Evolutionary conservation across 2,797 vertebrate genomes (phyloP), one percentile per base, ranked within the genome.

Genomic region (Catostomus latipinnis): DNA sequence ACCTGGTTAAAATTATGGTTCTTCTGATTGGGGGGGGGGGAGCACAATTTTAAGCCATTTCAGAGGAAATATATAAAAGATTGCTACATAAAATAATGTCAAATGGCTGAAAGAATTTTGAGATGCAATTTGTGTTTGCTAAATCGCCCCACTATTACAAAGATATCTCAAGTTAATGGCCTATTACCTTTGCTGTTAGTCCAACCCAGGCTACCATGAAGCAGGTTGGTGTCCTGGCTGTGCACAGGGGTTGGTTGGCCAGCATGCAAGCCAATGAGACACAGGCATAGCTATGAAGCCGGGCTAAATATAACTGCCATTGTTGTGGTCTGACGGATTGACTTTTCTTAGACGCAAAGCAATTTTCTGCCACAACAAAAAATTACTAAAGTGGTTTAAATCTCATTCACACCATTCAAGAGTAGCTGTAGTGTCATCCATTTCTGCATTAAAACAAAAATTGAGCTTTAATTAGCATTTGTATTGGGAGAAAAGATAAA

Each of bases 291-390:
- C 58, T 62, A 71, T 56, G 76, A 71, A 78, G 58, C 67, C 6
- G 0, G 58, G 58, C 76, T 78, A 78, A 71, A 78, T 71, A 78
- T 78, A 78, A 63, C 76, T 10, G 14, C n/a, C 11, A 78, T 78
- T 78, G 76, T 78, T 71, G 67, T 63, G 58, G 48, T 61, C 76
- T 53, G n/a, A 14, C 66, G 43, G 46, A 70, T 4, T 22, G 57
- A 71, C 66, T 77, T 77, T 61, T 54, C 63, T 22, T 34, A 43
- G 54, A 69, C 18, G 2, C 8, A 4, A 4, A 54, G 53, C 6
- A n/a, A n/a, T 34, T 34, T 34, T 34, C 34, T 34, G 34, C 34
- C 71, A 73, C 11, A 63, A 11, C 14, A 71, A 1, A 57, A 16
- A 56, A 4, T 14, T 34, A 34, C n/a, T 16, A 14, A 14, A 16